Base-by-base conservation (phyloP, 2,113 vertebrate species). In the Cheilinus undulatus region DNA sequence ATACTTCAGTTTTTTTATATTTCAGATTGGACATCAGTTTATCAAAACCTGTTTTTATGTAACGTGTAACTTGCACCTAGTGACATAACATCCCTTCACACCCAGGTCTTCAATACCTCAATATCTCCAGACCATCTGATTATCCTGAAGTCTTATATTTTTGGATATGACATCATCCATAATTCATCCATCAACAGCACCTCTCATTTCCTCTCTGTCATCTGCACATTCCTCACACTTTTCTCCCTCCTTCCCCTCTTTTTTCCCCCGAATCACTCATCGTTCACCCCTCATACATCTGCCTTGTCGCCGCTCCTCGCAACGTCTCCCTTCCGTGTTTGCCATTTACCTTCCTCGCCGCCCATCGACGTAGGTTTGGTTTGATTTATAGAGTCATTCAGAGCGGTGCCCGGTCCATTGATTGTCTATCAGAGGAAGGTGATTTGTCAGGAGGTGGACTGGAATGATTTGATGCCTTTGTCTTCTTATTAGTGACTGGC, bases 171-270 rank as follows among this genome's bases (percentile, higher is more conserved):
- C 80, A 86, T 85, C 80, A 89, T 85, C 83, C 78, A 89, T 88
- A 87, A 87, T 90, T 89, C 86, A 89, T 90, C 86, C 76, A 86
- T 89, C 82, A 88, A 87, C 83, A 88, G 80, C 71, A 78, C 70
- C 82, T 85, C 70, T 89, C 84, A 87, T 89, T 91, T 89, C 87
- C 85, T 86, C 58, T 86, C 80, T 80, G 80, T 89, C 77, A 73
- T 59, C 50, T n/a, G 7, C 62, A 77, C 70, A 82, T 80, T 69
- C 58, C 61, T 83, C 83, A 57, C 74, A 52, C 45, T 58, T 65
- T n/a, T 27, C 38, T 40, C 27, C 38, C 53, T 13, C 62, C 22
- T 1, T 36, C 43, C 11, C 34, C 6, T 24, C 40, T 30, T 26
- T 62, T 12, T 28, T n/a, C 24, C 11, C 32, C 32, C 10, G 28